Evolutionary conservation across 2,888 invertebrate genomes (phyloP).

Genomic region (Aporophyla lueneburgensis): DNA sequence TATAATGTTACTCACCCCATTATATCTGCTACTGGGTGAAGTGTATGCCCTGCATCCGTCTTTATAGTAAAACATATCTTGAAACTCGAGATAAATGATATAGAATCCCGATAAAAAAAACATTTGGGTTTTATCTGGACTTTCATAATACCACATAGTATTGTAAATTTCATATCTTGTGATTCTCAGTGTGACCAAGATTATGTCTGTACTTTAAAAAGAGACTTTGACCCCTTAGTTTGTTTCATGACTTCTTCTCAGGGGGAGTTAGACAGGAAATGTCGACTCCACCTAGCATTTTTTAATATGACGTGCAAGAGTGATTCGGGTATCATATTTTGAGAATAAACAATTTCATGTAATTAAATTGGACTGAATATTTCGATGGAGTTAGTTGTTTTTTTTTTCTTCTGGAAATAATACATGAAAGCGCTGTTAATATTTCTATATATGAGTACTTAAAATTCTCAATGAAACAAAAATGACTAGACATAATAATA

Average conservation of each 20-base stretch:
- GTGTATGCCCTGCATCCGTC: not conserved
- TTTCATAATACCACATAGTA: slow-evolving; percentile 34
- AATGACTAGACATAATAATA: not conserved
- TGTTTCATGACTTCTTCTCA: too few species aligned
- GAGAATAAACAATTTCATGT: too few species aligned
- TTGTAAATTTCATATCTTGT: slow-evolving; percentile 10
- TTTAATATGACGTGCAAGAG: too few species aligned
- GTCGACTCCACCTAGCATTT: too few species aligned
- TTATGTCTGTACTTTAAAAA: too few species aligned
- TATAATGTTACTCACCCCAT: slow-evolving; percentile 53
- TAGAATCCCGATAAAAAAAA: slow-evolving; percentile 44
- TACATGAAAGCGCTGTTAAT: too few species aligned
- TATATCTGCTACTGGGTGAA: slow-evolving; percentile 26
- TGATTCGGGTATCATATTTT: too few species aligned
- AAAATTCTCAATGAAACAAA: not conserved
- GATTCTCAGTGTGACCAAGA: not conserved
- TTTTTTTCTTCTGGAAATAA: too few species aligned
- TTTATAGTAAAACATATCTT: slow-evolving; percentile 65
- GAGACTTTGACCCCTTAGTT: too few species aligned
- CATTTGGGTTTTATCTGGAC: slow-evolving; percentile 54
- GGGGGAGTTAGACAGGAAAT: too few species aligned
- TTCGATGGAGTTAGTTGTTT: too few species aligned
- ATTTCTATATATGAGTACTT: not conserved
- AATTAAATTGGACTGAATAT: too few species aligned
- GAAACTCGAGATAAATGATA: slow-evolving; percentile 63